Percentiles rank a stretch among this genome's conserved stretches.
Evolutionary conservation across 2,113 vertebrate species (phyloP).

Genomic region (Pygoscelis antarcticus): DNA sequence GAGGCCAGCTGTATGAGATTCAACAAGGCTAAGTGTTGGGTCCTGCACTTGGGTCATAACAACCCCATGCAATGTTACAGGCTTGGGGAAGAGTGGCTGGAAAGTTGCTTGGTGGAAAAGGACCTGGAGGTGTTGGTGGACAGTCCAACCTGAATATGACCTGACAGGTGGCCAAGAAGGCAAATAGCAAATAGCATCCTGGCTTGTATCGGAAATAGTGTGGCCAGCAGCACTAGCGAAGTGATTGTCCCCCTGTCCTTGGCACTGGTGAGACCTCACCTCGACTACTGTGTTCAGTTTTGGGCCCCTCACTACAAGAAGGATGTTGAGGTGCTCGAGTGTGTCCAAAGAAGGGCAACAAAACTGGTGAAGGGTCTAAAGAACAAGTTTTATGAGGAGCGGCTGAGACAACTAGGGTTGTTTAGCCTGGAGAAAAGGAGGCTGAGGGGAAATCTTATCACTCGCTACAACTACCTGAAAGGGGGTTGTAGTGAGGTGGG

Average conservation of each 20-base stretch:
- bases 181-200: too few relatives aligned
- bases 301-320: background rate
- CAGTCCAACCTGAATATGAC: background rate
- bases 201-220: background rate
- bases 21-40: background rate
- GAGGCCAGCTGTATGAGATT: background rate
- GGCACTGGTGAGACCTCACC: background rate
- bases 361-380: background rate
- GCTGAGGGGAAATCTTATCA: background rate
- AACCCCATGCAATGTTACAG: too few relatives aligned
- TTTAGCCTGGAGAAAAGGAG: background rate
- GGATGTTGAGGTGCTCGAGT: background rate
- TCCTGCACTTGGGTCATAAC: background rate
- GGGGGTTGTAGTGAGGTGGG: background rate
- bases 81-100: background rate
- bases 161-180: background rate
- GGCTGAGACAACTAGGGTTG: background rate
- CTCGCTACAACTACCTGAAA: too few relatives aligned
- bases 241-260: too few relatives aligned
- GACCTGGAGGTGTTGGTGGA: background rate
- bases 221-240: background rate
- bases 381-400: background rate
- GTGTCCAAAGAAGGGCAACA: fast-evolving
- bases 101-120: background rate
- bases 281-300: fast-evolving